Evolutionary conservation across 2,797 vertebrate species (phyloP), one percentile per base, ranked within the genome.

Genomic region (Pantherophis vulpinus): DNA sequence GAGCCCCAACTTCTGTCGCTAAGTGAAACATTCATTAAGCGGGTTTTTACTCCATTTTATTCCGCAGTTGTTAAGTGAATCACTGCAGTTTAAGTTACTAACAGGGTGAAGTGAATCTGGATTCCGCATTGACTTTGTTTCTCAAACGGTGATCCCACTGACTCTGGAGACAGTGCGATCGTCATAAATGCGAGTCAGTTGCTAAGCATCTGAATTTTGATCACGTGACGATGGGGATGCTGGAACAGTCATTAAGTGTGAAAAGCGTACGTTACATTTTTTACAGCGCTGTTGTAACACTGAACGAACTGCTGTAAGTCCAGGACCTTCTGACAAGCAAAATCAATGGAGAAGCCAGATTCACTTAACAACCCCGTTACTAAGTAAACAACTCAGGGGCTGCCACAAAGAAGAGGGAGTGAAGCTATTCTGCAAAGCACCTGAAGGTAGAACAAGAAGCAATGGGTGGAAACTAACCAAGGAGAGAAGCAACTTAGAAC

Each of bases 111-210:
- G n/a, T 8, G 2, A 32, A 70, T 32, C 66, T 0, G 63, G 29
- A 6, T 70, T 70, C 5, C 14, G 14, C 66, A 16, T 32, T 66
- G 29, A n/a, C 29, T 66, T 66, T 16, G 66, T n/a, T 70, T 70
- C n/a, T 70, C 66, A 2, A 70, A 70, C 18, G 66, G 66, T 6
- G 14, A 70, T 7, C 29, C 2, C 13, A 32, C 0, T 7, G 14
- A 32, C n/a, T 2, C n/a, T 2, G 14, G n/a, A 6, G 47, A 32
- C 6, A 32, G 13, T 3, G 5, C 14, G 0, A 70, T n/a, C 2
- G 2, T 70, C 66, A 2, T 32, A 32, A 16, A 8, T 8, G 18
- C 1, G 6, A 70, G 14, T 70, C 66, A 1, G 29, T 32, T 32
- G 63, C 63, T n/a, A 70, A 32, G 6, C 14, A 7, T 18, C 14